Evolutionary conservation across 1,140 invertebrate genomes (phyloP).

Genomic region (Zaprionus gabonicus): DNA sequence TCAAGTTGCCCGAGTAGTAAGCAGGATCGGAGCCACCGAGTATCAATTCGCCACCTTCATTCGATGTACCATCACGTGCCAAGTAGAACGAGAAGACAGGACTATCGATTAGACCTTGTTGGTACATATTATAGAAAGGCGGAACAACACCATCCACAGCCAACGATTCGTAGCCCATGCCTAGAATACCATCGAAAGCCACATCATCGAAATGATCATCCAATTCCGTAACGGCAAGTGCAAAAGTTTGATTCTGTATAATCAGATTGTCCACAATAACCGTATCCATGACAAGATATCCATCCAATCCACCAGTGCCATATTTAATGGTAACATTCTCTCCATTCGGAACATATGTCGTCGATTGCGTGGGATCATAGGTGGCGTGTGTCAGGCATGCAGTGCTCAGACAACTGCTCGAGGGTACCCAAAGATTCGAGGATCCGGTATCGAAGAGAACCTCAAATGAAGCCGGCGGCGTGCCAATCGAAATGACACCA

Average conservation of each 20-base stretch:
- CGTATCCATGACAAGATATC: conserved; percentile 95
- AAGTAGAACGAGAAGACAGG: conserved; percentile 98
- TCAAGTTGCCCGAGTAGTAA: conserved; percentile 40
- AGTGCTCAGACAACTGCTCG: conserved; percentile 93
- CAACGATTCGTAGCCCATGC: conserved; percentile 95
- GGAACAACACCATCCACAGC: conserved; percentile 95
- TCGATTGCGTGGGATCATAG: conserved; percentile 93
- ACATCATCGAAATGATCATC: conserved; percentile 95
- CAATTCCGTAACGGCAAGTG: conserved; percentile 96
- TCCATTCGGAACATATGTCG: conserved; percentile 93
- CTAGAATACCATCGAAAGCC: conserved; percentile 98
- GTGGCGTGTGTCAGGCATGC: conserved; percentile 93
- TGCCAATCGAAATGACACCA: conserved; percentile 96
- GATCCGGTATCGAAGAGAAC: conserved; percentile 99
- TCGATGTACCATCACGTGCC: conserved; percentile 32
- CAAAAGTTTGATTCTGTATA: conserved; percentile 95
- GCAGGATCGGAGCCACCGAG: conserved; percentile 57
- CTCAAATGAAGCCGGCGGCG: conserved; percentile 95
- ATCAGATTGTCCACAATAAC: conserved; percentile 88
- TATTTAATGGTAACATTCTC: conserved; percentile 96
- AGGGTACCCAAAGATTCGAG: conserved; percentile 99
- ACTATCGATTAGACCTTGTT: conserved; percentile 91
- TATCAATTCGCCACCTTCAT: conserved; percentile 53
- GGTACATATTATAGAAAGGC: conserved; percentile 97
- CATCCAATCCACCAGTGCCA: conserved; percentile 97